A percentile compares a stretch with the other conserved stretches of the same genome.
phyloP scores from a whole-genome alignment of 2,888 invertebrate genomes.

The Julus scanicus region DNA sequence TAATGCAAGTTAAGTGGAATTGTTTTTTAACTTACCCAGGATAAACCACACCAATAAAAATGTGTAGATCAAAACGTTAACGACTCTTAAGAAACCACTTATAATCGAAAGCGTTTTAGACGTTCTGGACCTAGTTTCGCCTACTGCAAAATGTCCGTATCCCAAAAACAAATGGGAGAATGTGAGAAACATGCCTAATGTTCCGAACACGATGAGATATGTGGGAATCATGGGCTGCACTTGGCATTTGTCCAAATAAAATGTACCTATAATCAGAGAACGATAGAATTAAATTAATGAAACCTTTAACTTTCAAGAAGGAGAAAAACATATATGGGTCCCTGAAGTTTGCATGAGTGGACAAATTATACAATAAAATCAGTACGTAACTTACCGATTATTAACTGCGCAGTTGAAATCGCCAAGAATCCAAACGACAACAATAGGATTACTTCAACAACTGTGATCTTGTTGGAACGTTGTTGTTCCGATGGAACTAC shows the following conservation, averaged over 20 bases:
- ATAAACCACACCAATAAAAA: neutral
- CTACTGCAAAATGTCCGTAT: too few species aligned
- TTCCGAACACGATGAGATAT: neutral
- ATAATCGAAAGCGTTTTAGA: neutral
- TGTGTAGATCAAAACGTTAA: neutral
- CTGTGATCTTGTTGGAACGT: too few species aligned
- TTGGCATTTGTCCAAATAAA: neutral
- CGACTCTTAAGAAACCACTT: neutral
- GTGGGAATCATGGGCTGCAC: neutral
- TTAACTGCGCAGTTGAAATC: too few species aligned
- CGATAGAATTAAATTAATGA: neutral
- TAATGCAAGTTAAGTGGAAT: too few species aligned
- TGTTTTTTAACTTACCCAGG: neutral
- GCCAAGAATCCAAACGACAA: too few species aligned
- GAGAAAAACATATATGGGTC: too few species aligned
- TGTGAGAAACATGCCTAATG: neutral
- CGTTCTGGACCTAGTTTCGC: neutral
- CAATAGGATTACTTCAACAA: too few species aligned
- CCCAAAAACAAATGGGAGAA: neutral
- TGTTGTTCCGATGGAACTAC: too few species aligned
- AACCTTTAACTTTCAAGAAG: neutral
- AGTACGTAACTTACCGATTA: neutral
- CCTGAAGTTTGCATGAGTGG: too few species aligned
- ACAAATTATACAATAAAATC: neutral
- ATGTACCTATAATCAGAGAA: neutral